Evolutionary conservation across 2,888 invertebrate species (phyloP).

Genomic region (Tetramorium bicarinatum): DNA sequence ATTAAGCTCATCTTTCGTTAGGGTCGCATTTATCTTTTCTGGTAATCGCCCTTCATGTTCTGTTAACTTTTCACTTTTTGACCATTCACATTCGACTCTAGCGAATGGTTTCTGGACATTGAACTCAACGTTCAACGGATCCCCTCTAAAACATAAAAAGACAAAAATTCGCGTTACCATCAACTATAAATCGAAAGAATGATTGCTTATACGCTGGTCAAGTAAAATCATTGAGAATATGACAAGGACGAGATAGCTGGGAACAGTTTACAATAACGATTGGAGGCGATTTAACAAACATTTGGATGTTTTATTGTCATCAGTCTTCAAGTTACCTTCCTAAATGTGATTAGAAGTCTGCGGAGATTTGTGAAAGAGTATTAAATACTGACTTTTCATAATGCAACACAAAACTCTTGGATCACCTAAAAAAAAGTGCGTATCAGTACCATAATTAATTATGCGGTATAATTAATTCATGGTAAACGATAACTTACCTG

Average conservation of each 20-base stretch:
- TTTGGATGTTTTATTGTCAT: conserved; percentile 27
- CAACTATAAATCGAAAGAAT: not conserved
- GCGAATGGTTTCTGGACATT: conserved; percentile 27
- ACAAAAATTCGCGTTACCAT: conserved; percentile 57
- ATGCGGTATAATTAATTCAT: conserved; percentile 21
- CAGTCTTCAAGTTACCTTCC: conserved; percentile 32
- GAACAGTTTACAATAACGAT: conserved; percentile 9
- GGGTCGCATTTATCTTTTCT: not conserved
- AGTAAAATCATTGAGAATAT: not conserved
- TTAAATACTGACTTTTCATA: conserved; percentile 24
- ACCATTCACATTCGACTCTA: conserved; percentile 33
- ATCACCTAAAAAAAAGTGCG: conserved; percentile 40
- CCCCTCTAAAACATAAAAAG: conserved; percentile 75
- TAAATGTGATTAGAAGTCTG: conserved; percentile 46
- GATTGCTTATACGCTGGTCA: not conserved
- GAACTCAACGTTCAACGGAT: conserved; percentile 63
- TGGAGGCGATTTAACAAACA: conserved; percentile 18
- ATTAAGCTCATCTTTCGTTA: not conserved
- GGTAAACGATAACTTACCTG: conserved; percentile 42
- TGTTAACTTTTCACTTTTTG: not conserved
- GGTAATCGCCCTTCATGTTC: not conserved
- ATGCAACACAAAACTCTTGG: conserved; percentile 31
- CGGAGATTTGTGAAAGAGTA: conserved; percentile 27
- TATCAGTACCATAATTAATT: conserved; percentile 35
- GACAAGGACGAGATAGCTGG: not conserved